Percentiles rank a stretch among this genome's conserved stretches.
These are phyloP conservation scores for Actenoides hombroni DNA, from an alignment of 2,113 vertebrate genomes.

Conservation along the genomic window DNA sequence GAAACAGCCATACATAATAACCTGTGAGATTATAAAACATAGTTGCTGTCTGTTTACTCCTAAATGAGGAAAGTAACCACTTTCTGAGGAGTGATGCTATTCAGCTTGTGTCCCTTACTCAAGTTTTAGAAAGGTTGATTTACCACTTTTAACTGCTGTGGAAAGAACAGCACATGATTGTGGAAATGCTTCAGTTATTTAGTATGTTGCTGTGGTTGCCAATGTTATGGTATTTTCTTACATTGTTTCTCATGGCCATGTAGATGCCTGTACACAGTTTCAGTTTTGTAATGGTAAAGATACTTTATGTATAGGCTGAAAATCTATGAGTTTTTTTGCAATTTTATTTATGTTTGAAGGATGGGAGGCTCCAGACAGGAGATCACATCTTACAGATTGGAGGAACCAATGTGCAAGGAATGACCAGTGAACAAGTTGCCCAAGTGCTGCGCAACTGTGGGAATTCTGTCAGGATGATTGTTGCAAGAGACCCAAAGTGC, in stretches of 20 bases:
- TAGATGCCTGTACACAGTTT: not conserved
- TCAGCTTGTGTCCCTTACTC: not conserved
- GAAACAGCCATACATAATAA: not conserved
- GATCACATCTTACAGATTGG: constrained; percentile 96
- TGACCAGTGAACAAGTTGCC: constrained; percentile 93
- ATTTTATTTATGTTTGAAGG: constrained; percentile 71
- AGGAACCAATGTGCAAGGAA: constrained; percentile 84
- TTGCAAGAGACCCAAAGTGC: constrained; percentile 83
- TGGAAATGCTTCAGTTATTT: not conserved
- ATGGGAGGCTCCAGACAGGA: constrained; percentile 88
- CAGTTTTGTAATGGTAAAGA: not conserved
- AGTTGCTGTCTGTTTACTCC: not conserved
- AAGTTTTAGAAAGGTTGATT: not conserved
- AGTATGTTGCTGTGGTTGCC: not conserved
- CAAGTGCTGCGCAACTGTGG: constrained; percentile 91
- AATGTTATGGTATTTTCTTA: not conserved
- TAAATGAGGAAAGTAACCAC: not conserved
- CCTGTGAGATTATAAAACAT: not conserved
- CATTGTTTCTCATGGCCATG: not conserved
- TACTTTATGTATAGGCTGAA: not conserved
- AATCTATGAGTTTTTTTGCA: not conserved
- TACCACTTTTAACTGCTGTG: not conserved
- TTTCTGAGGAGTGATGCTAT: not conserved
- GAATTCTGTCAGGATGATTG: constrained; percentile 85
- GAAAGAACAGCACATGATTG: not conserved